Evolutionary conservation across 2,888 invertebrate genomes (phyloP), one percentile per base, ranked within the genome.

Genomic region (Hemaris fuciformis): DNA sequence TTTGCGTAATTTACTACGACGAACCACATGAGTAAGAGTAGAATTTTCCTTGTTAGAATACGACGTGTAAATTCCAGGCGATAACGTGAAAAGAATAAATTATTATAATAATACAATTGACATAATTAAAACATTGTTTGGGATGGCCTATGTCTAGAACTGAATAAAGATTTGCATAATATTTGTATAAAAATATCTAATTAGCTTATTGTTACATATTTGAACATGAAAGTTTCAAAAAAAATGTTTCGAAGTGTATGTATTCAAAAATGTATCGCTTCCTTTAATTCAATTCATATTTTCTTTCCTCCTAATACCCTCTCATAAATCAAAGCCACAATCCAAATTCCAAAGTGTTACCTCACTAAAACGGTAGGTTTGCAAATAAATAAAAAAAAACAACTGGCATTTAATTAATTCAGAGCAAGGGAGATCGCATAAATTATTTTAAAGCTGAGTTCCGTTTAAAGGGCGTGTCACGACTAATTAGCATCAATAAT

Each of bases 401-500:
- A n/a, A 57, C 41, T 22, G 22, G n/a, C 22, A 22, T 20, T 15
- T 4, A 38, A 57, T 57, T 38, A 23, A 23, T n/a, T 34, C 2
- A 20, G 15, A n/a, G 15, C 3, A n/a, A 13, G 25, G 41, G 15
- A 60, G 15, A 23, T 22, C 2, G 25, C 41, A 53, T 60, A 53
- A 25, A 41, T 53, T 60, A 53, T 23, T 38, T 41, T 15, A 22
- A 5, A 31, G 18, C 38, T 18, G 42, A 53, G 15, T 53, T 60
- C 42, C 53, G 25, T 8, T 23, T 34, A 60, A 48, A 38, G 60
- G 60, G 38, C n/a, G 48, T 27, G 56, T 61, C 25, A 20, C 27
- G 25, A 10, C 45, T 61, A 61, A 61, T 61, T 57, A 34, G 43
- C 13, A 25, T 46, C 60, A 48, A 15, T 31, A 31, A 34, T 8